A percentile compares a stretch with the other conserved stretches of the same genome.
phyloP scores from a whole-genome alignment of 2,113 vertebrate species.

The Phaethon lepturus region DNA sequence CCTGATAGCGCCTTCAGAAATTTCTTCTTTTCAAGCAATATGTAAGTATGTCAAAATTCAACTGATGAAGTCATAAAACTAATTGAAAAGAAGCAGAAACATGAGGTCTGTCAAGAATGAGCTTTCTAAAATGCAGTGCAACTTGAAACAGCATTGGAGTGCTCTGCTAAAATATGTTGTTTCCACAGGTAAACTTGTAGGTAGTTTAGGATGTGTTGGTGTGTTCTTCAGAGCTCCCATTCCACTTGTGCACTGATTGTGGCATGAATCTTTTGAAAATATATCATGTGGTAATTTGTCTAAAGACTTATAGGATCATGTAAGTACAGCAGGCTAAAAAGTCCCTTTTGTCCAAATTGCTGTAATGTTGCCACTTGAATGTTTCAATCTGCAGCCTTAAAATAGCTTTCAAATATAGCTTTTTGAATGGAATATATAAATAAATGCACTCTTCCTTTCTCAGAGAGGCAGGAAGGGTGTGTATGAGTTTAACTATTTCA shows the following conservation, averaged over 20 bases:
- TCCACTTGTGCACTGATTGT: neutral
- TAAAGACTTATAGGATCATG: neutral
- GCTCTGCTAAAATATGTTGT: neutral
- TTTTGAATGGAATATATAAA: conserved; percentile 52
- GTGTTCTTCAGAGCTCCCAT: neutral
- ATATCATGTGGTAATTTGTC: neutral
- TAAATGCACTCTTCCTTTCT: conserved; percentile 62
- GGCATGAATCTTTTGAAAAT: neutral
- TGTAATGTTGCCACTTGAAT: neutral
- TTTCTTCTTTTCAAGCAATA: neutral
- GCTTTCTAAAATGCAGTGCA: neutral
- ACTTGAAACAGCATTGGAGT: neutral
- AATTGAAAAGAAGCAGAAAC: neutral
- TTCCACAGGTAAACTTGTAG: neutral
- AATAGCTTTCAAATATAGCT: conserved; percentile 55
- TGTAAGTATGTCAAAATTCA: neutral
- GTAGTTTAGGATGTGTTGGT: neutral
- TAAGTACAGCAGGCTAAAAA: neutral
- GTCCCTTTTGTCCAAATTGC: neutral
- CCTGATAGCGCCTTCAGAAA: neutral
- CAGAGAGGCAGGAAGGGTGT: conserved; percentile 65
- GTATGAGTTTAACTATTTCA: conserved; percentile 35
- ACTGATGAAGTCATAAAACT: neutral
- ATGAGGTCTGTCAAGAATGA: neutral
- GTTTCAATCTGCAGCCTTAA: neutral